These are phyloP conservation scores for Diabrotica undecimpunctata DNA, from an alignment of 1,140 invertebrate genomes.

Conservation along the genomic window DNA sequence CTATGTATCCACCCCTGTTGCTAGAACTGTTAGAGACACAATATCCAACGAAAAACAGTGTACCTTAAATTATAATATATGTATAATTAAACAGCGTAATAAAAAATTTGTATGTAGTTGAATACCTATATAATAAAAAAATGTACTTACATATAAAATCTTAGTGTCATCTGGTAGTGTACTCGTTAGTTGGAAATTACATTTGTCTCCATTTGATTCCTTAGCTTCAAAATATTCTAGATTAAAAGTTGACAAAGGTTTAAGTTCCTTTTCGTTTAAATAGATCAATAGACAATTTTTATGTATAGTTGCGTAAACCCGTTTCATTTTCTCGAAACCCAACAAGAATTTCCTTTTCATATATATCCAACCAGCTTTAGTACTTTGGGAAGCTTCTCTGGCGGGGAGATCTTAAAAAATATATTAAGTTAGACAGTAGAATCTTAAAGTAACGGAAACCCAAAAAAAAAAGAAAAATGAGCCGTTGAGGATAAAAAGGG, in stretches of 20 bases:
- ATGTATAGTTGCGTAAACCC: conserved; percentile 25
- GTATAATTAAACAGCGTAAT: too few relatives aligned
- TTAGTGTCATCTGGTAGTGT: conserved; percentile 19
- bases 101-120: too few relatives aligned
- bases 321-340: conserved; percentile 24
- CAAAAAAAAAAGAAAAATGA: neutral
- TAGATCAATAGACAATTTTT: conserved; percentile 30
- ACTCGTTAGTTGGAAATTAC: conserved; percentile 17
- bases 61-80: too few relatives aligned
- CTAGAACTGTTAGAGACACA: too few relatives aligned
- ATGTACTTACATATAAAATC: conserved; percentile 23
- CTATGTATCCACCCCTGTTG: too few relatives aligned
- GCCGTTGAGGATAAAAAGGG: neutral
- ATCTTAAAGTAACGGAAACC: neutral
- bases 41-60: too few relatives aligned
- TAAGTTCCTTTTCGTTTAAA: conserved; percentile 23
- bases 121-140: conserved; percentile 4
- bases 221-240: conserved; percentile 26
- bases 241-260: conserved; percentile 28
- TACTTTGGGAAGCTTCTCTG: conserved; percentile 18
- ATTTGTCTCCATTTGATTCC: conserved; percentile 20
- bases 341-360: conserved; percentile 28
- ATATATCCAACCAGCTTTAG: conserved; percentile 29
- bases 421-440: neutral
- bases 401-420: conserved; percentile 27